Evolutionary conservation across 2,113 vertebrate species (phyloP).

Genomic region (Eublepharis macularius): DNA sequence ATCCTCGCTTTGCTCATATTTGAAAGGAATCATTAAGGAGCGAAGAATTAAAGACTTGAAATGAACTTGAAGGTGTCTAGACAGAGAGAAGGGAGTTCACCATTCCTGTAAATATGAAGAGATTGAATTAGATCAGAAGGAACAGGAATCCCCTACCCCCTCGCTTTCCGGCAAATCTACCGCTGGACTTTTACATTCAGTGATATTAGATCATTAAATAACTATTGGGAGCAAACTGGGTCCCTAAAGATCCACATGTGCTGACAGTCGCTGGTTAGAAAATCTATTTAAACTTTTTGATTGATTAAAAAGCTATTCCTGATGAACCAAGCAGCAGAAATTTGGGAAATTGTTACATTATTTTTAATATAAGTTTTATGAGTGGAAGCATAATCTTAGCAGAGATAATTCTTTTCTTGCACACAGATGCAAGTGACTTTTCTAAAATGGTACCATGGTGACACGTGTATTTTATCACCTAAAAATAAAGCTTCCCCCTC

Average conservation of each 20-base stretch:
- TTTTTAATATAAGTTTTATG: too few species aligned
- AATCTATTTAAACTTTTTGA: too few species aligned
- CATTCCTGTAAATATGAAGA: not conserved
- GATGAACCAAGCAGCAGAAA: too few species aligned
- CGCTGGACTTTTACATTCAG: not conserved
- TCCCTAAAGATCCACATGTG: too few species aligned
- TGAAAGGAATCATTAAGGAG: conserved; percentile 1
- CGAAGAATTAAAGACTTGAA: conserved; percentile 20
- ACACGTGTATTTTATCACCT: too few species aligned
- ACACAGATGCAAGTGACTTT: too few species aligned
- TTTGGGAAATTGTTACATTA: too few species aligned
- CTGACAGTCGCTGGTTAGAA: not conserved
- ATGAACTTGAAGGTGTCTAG: not conserved
- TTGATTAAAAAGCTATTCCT: too few species aligned
- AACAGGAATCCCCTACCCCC: not conserved
- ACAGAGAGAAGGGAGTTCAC: not conserved
- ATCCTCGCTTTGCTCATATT: not conserved
- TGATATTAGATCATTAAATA: not conserved
- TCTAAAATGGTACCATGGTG: too few species aligned
- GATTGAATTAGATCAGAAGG: not conserved
- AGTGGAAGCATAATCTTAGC: too few species aligned
- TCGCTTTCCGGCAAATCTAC: not conserved
- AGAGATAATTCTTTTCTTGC: too few species aligned
- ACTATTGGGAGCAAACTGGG: not conserved
- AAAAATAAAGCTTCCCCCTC: too few species aligned